Percentiles rank a stretch among this genome's conserved stretches.
Conservation (phyloP, 1,140 invertebrate species). For the Drosophila pectinifera region DNA sequence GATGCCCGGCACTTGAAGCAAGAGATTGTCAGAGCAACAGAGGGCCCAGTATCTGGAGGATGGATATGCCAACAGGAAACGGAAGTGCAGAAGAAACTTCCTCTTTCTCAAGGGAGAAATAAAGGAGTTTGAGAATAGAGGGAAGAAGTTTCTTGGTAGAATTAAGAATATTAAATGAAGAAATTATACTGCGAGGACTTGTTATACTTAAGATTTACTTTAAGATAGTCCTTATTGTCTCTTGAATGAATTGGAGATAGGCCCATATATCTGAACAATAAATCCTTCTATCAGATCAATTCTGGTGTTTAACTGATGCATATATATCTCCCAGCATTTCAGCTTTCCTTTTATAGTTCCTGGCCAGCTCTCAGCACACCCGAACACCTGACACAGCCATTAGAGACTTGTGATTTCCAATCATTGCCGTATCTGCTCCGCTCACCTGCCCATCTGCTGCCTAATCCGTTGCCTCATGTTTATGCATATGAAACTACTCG, state of each 20-base stretch:
- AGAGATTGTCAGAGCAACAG: neutral
- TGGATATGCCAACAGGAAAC: neutral
- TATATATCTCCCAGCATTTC: neutral
- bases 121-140: too few relatives aligned
- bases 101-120: too few relatives aligned
- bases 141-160: neutral
- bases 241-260: too few relatives aligned
- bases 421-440: slow-evolving; percentile 30
- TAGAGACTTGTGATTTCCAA: slow-evolving; percentile 45
- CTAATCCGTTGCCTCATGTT: slow-evolving; percentile 58
- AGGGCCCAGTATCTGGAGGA: neutral
- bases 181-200: neutral
- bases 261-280: too few relatives aligned
- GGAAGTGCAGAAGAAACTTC: slow-evolving; percentile 25
- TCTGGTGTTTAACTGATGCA: neutral
- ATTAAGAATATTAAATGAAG: neutral
- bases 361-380: neutral
- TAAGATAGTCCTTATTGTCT: too few relatives aligned
- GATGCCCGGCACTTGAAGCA: slow-evolving; percentile 9
- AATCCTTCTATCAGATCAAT: neutral
- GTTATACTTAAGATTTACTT: too few relatives aligned
- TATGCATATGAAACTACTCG: slow-evolving; percentile 63
- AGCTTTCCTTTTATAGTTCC: neutral
- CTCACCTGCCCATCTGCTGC: slow-evolving; percentile 18
- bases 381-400: slow-evolving; percentile 22